Percentiles rank a stretch among this genome's conserved stretches.
Evolutionary conservation across 2,797 vertebrate genomes (phyloP).

Genomic region (Syndactyla subalaris): DNA sequence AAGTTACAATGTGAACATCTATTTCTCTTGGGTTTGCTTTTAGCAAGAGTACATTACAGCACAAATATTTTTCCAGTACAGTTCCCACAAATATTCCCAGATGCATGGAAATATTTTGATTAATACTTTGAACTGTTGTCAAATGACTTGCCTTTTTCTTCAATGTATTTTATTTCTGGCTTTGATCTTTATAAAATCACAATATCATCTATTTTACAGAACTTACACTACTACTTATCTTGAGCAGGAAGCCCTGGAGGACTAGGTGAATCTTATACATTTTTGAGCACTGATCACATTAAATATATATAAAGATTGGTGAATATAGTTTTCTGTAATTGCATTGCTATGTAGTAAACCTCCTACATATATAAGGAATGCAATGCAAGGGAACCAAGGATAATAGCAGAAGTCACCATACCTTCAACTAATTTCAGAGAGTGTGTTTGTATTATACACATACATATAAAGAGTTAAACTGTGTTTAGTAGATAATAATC

Average conservation of each 20-base stretch:
- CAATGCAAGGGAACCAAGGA: background rate
- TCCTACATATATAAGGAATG: background rate
- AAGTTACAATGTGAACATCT: conserved; percentile 47
- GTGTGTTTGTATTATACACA: background rate
- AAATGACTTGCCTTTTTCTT: conserved; percentile 28
- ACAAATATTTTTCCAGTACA: conserved; percentile 65
- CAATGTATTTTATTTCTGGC: background rate
- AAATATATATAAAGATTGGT: background rate
- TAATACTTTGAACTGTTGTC: conserved; percentile 52
- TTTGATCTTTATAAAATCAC: conserved; percentile 44
- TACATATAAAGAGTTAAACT: background rate
- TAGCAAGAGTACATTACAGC: conserved; percentile 54
- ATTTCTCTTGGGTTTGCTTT: conserved; percentile 64
- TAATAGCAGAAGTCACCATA: background rate
- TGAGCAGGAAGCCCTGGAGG: background rate
- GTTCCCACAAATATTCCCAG: conserved; percentile 55
- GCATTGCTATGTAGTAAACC: background rate
- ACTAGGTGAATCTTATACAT: background rate
- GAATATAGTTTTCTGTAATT: background rate
- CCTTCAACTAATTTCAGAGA: background rate
- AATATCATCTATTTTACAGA: background rate
- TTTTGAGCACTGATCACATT: conserved; percentile 8
- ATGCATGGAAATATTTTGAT: conserved; percentile 47
- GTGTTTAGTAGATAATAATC: background rate
- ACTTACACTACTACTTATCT: background rate